Conservation (phyloP, 2,113 vertebrate genomes). For the Xyliphius kryptos region DNA sequence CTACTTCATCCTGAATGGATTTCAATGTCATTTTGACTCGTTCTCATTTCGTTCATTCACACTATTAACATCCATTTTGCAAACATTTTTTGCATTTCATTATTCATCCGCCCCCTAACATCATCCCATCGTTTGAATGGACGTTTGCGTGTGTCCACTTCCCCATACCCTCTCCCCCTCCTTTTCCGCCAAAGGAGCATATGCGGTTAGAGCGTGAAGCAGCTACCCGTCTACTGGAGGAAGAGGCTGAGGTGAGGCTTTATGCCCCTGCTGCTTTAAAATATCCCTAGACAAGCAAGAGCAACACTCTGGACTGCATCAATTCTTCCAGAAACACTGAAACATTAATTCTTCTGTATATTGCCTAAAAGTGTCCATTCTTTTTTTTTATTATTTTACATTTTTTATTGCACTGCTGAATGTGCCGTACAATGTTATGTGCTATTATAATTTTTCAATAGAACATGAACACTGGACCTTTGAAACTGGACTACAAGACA, state of each 20-base stretch:
- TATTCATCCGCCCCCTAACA: slow-evolving; percentile 10
- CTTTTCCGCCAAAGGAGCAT: slow-evolving; percentile 73
- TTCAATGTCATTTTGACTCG: too few relatives aligned
- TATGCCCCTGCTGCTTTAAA: slow-evolving; percentile 27
- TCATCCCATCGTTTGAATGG: slow-evolving; percentile 17
- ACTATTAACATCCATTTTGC: slow-evolving; percentile 30
- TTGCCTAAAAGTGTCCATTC: too few relatives aligned
- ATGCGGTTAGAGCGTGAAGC: slow-evolving; percentile 82
- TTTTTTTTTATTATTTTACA: too few relatives aligned
- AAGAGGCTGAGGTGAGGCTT: slow-evolving; percentile 79
- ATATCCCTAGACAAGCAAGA: background rate
- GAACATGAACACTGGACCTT: slow-evolving; percentile 64
- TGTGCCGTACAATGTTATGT: too few relatives aligned
- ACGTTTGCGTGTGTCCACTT: too few relatives aligned
- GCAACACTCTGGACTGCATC: slow-evolving; percentile 20
- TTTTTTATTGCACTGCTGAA: too few relatives aligned
- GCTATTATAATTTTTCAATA: too few relatives aligned
- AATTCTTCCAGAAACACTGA: too few relatives aligned
- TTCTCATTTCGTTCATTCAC: too few relatives aligned
- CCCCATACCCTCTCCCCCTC: slow-evolving; percentile 32
- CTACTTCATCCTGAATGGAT: too few relatives aligned
- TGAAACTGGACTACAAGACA: slow-evolving; percentile 83
- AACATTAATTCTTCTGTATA: too few relatives aligned
- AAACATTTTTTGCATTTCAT: too few relatives aligned
- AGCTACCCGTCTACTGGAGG: slow-evolving; percentile 75